Base-by-base conservation (phyloP, 2,797 vertebrate species). In the Paguma larvata region DNA sequence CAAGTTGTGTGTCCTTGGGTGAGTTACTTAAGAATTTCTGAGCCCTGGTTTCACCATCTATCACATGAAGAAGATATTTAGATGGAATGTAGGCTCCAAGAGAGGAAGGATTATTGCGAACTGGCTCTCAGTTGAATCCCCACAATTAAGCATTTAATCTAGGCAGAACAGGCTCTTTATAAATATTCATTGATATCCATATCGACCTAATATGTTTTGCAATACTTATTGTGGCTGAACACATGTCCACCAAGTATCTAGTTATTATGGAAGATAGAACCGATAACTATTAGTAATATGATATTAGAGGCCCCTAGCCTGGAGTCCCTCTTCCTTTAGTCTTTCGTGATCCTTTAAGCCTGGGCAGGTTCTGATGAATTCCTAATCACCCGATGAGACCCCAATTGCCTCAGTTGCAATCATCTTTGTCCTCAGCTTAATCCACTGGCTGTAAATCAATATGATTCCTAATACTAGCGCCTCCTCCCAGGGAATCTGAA, bases 21-120 rank as follows among this genome's bases (percentile, higher is more conserved):
- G 91, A 92, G 63, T 95, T 62, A 67, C 48, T 59, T 95, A 32
- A 41, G 38, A 65, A 11, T 77, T 91, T 95, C 67, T 90, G 93
- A 84, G n/a, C 0, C 27, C 30, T 16, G 56, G 59, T 89, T 95
- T 93, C 63, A 63, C 44, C 83, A 94, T 16, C 3, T 44, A 1
- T 32, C 59, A 46, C 18, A 63, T 30, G 4, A 91, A 91, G 48
- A 68, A 18, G 6, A 91, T 67, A 21, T 67, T 63, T 87, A 30
- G 38, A 38, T 82, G 41, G 25, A 85, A 75, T 68, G 23, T 79
- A 67, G 75, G n/a, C 2, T 62, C 63, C 67, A 63, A 80, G 65
- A 80, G 15, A 9, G 11, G 3, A 51, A 85, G 16, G 7, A 16
- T 90, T 75, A 59, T 34, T 30, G 78, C 27, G 73, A 27, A 73